Base-by-base conservation (phyloP, 2,888 invertebrate genomes). In the Callimorpha dominula region DNA sequence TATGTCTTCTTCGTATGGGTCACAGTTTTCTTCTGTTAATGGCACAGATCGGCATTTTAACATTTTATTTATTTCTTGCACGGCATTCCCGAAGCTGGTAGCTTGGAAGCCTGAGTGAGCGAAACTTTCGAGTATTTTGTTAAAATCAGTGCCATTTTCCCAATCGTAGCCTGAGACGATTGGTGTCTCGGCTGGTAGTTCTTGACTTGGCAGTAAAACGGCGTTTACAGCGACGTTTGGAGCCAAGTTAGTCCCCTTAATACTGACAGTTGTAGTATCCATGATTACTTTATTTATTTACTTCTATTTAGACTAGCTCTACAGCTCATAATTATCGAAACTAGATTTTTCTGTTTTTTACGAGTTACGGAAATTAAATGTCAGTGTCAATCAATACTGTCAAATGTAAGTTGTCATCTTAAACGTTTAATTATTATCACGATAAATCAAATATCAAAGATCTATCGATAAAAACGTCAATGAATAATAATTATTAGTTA, bases 61-160 rank as follows among this genome's bases (percentile, higher is more conserved):
- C 99, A 99, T 99, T 96, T 97, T 97, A 85, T 98, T 98, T 77
- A 99, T 97, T 96, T 99, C 99, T 70, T 97, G 96, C 0, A 99
- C 97, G 0, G 99, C 99, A 86, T 97, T 94, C 0, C 99, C 99
- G 90, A 99, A 98, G 96, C 98, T 99, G 0, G 99, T 99, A 0
- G 99, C 99, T 96, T 99, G 99, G 93, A 99, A 99, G n/a, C 99
- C 99, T 40, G 98, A 98, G 73, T 96, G 96, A 50, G 96, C 90
- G 91, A 98, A 99, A 49, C 97, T 97, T 79, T 97, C 96, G 64
- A 99, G 96, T 71, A 99, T 93, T 86, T 97, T 97, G 79, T 97
- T 97, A 91, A 99, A 99, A 91, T 99, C 97, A 11, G 99, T 93
- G 65, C 99, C 98, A 82, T 97, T 95, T 90, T 99, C 99, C 97